Conservation (phyloP, 1,140 invertebrate genomes). For the Tribolium castaneum region DNA sequence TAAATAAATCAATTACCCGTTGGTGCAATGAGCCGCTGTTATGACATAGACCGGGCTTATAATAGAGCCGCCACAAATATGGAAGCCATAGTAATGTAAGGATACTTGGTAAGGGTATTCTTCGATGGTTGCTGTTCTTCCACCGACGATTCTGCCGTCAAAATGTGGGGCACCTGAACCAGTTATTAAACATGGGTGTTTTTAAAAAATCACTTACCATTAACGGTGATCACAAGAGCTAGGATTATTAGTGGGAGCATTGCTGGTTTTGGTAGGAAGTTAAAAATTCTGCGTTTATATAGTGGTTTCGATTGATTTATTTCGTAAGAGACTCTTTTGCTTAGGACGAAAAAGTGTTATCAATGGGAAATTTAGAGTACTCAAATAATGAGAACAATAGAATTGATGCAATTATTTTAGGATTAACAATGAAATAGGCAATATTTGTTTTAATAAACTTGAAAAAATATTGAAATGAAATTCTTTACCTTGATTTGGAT, state of each 20-base stretch:
- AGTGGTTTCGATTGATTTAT: background rate
- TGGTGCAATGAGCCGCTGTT: slow-evolving; percentile 71
- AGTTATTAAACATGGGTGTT: background rate
- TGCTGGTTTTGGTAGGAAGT: background rate
- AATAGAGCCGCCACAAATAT: slow-evolving; percentile 69
- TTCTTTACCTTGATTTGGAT: background rate
- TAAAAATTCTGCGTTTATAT: background rate
- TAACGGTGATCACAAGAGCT: background rate
- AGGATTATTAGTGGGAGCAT: background rate
- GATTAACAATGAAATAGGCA: slow-evolving; percentile 6
- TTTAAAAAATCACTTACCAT: background rate
- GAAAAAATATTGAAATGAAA: background rate
- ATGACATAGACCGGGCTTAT: slow-evolving; percentile 65
- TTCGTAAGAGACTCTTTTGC: background rate
- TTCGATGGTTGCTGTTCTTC: slow-evolving; percentile 64
- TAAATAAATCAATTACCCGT: slow-evolving; percentile 45
- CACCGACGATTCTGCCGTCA: slow-evolving; percentile 67
- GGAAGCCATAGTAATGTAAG: slow-evolving; percentile 58
- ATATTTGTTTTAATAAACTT: slow-evolving; percentile 1
- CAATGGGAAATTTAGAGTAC: background rate
- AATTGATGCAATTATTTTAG: background rate
- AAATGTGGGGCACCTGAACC: slow-evolving; percentile 21
- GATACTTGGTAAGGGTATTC: slow-evolving; percentile 70
- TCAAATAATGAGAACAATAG: background rate
- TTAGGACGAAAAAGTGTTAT: background rate